These are phyloP conservation scores for Nematostella vectensis DNA, from an alignment of 92 coral and sea anemone genomes.

Conservation along the genomic window DNA sequence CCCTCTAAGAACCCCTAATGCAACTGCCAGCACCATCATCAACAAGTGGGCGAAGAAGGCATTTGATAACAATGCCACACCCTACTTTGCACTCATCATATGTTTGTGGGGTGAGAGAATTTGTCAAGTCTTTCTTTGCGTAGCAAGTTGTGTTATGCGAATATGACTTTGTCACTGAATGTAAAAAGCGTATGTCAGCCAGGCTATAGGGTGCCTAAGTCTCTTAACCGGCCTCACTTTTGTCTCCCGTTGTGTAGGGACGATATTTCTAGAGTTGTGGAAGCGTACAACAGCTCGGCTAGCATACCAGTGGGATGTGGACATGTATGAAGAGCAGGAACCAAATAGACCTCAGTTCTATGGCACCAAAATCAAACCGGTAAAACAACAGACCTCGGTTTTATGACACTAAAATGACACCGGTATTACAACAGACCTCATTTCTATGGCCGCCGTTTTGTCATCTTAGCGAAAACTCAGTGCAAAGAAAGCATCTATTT, in stretches of 20 bases:
- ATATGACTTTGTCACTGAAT: no score
- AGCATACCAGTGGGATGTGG: constrained; percentile 96
- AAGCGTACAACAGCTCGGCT: constrained; percentile 75
- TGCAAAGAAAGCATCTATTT: no score
- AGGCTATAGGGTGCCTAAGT: no score
- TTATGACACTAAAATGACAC: no score
- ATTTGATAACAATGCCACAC: constrained; percentile 84
- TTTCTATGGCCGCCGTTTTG: no score
- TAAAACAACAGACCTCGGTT: no score
- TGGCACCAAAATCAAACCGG: constrained; percentile 79
- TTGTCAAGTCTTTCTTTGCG: background rate
- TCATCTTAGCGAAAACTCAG: no score
- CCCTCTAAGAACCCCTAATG: constrained; percentile 21
- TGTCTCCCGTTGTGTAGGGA: no score
- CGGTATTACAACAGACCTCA: no score
- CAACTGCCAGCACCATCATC: constrained; percentile 41
- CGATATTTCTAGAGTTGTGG: constrained; percentile 86
- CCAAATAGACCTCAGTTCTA: constrained; percentile 94
- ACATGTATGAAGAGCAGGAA: constrained; percentile 89
- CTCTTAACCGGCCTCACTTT: no score
- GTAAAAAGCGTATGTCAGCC: no score
- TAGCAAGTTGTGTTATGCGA: background rate
- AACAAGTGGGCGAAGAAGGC: constrained; percentile 80
- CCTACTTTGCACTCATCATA: constrained; percentile 79
- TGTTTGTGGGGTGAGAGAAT: constrained; percentile 90